Evolutionary conservation across 2,888 invertebrate genomes (phyloP).

Genomic region (Scaptomyza cyrtandrae): DNA sequence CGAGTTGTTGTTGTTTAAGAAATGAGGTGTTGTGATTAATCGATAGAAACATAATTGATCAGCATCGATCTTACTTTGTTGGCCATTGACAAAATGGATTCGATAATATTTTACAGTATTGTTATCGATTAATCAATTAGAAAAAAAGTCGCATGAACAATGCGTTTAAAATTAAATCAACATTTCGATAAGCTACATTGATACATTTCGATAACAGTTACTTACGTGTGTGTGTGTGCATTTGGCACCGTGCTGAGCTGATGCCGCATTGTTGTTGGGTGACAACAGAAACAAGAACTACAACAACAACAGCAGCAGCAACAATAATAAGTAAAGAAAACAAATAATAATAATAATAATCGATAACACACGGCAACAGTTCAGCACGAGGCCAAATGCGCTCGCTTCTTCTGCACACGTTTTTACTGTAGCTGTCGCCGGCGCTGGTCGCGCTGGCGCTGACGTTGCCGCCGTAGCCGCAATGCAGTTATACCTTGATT

Average conservation of each 20-base stretch:
- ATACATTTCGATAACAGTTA: slow-evolving; percentile 33
- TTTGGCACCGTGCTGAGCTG: slow-evolving; percentile 63
- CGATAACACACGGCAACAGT: slow-evolving; percentile 55
- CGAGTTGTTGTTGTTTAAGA: background rate
- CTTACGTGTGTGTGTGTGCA: slow-evolving; percentile 53
- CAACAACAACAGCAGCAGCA: slow-evolving; percentile 22
- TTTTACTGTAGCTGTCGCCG: slow-evolving; percentile 44
- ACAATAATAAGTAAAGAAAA: slow-evolving; percentile 7
- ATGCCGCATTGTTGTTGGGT: slow-evolving; percentile 41
- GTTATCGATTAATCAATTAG: no score
- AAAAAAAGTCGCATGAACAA: no score
- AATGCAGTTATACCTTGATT: slow-evolving; percentile 70
- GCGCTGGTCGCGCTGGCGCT: slow-evolving; percentile 60
- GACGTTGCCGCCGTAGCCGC: slow-evolving; percentile 62
- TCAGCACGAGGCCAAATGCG: slow-evolving; percentile 66
- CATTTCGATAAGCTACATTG: slow-evolving; percentile 4
- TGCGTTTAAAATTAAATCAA: no score
- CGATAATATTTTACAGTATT: no score
- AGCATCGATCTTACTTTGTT: no score
- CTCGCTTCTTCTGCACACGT: slow-evolving; percentile 32
- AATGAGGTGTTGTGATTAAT: no score
- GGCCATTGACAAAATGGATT: no score
- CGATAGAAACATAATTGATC: no score
- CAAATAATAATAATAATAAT: slow-evolving; percentile 11
- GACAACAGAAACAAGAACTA: slow-evolving; percentile 27